These are phyloP conservation scores for Heteropelma amictum DNA, from an alignment of 2,888 invertebrate genomes.

Conservation along the genomic window DNA sequence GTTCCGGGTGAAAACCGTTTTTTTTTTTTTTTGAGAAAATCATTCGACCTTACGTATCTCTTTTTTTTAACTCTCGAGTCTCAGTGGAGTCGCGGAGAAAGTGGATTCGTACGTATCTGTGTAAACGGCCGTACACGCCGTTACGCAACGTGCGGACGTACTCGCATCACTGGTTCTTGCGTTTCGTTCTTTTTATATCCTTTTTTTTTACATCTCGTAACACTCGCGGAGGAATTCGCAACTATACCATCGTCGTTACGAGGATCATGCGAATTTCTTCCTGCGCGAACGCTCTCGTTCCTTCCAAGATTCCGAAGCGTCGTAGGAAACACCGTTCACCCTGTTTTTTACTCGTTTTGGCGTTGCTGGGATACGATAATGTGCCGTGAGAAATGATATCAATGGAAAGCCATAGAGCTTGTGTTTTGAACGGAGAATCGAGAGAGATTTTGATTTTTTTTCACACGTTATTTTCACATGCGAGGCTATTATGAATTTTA, in stretches of 20 bases:
- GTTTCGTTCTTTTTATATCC: background rate
- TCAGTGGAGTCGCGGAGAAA: conserved; percentile 38
- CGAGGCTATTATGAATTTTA: too few relatives aligned
- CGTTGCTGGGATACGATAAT: too few relatives aligned
- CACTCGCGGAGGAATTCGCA: background rate
- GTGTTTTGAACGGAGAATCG: too few relatives aligned
- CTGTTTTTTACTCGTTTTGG: background rate
- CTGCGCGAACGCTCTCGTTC: background rate
- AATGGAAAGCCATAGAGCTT: too few relatives aligned
- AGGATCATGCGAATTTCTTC: conserved; percentile 2
- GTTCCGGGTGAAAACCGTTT: background rate
- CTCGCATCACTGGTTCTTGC: conserved; percentile 35
- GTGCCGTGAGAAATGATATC: too few relatives aligned
- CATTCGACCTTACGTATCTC: background rate
- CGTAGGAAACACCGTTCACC: background rate
- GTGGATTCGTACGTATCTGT: conserved; percentile 21
- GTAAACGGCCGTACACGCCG: conserved; percentile 10
- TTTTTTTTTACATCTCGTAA: background rate
- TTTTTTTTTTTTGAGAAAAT: conserved; percentile 25
- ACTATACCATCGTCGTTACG: background rate
- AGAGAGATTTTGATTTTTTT: too few relatives aligned
- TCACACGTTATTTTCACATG: too few relatives aligned
- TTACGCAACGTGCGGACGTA: conserved; percentile 45
- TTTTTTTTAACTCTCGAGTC: conserved; percentile 19
- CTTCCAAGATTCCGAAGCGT: background rate